phyloP scores from a whole-genome alignment of 1,140 invertebrate genomes.

The Belonocnema kinseyi region DNA sequence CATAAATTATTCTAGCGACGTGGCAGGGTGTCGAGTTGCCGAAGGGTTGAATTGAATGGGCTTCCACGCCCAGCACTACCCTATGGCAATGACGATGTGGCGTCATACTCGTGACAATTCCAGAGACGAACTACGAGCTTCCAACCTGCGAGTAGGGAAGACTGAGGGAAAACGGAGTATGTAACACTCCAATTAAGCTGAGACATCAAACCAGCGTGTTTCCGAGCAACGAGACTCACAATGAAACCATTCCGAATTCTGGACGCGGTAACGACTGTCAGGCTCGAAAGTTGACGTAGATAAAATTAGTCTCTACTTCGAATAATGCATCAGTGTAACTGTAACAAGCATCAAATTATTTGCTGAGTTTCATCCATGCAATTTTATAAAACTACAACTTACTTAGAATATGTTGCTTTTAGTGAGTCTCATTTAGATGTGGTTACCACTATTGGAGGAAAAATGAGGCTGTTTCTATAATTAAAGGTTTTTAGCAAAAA shows the following conservation, averaged over 20 bases:
- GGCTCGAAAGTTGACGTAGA: constrained; percentile 42
- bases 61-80: constrained; percentile 36
- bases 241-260: constrained; percentile 50
- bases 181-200: constrained; percentile 66
- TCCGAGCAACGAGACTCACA: constrained; percentile 53
- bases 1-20: constrained; percentile 41
- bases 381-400: neutral
- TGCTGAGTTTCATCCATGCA: neutral
- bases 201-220: constrained; percentile 60
- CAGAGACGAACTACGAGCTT: constrained; percentile 37
- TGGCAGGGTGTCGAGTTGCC: constrained; percentile 39
- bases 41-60: constrained; percentile 42
- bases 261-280: constrained; percentile 39
- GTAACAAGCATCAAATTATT: constrained; percentile 12
- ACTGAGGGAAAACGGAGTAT: constrained; percentile 56
- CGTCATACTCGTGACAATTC: constrained; percentile 57
- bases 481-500: too few relatives aligned
- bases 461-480: too few relatives aligned
- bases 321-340: constrained; percentile 8
- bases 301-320: constrained; percentile 20
- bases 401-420: neutral
- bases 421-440: too few relatives aligned
- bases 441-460: too few relatives aligned
- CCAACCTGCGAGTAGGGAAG: constrained; percentile 38
- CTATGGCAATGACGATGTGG: constrained; percentile 36